Conservation (phyloP, 37 sponge, comb jelly and placozoan genomes). For the Spongilla lacustris region DNA sequence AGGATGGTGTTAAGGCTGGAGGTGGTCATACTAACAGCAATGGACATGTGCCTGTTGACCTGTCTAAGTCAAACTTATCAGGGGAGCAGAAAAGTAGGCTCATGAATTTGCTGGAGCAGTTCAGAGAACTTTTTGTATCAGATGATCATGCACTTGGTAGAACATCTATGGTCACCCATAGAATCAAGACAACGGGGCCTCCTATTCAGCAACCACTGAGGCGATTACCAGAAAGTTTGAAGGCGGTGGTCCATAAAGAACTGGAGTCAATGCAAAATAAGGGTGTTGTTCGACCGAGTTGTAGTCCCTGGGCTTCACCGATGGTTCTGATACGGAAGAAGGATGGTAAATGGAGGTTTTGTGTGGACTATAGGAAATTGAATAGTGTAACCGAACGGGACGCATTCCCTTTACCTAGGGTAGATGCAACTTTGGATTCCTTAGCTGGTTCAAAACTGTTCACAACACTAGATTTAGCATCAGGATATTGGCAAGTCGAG, state of each 20-base stretch:
- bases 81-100: slow-evolving; percentile 1
- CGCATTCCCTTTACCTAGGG: too few relatives aligned
- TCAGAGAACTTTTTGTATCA: not conserved
- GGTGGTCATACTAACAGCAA: too few relatives aligned
- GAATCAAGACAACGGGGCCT: slow-evolving; percentile 8
- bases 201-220: slow-evolving; percentile 37
- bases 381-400: too few relatives aligned
- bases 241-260: slow-evolving; percentile 3
- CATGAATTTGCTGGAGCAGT: not conserved
- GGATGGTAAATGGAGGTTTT: slow-evolving; percentile 18
- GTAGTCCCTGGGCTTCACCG: slow-evolving; percentile 12
- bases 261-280: slow-evolving; percentile 8
- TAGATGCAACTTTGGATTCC: too few relatives aligned
- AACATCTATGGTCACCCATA: slow-evolving; percentile 17
- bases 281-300: slow-evolving; percentile 20
- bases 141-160: not conserved
- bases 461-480: too few relatives aligned
- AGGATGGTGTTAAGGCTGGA: not conserved
- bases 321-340: slow-evolving; percentile 23
- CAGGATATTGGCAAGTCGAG: too few relatives aligned
- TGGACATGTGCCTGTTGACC: not conserved
- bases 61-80: not conserved
- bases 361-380: too few relatives aligned
- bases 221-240: not conserved
- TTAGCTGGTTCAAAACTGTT: too few relatives aligned